These are phyloP conservation scores for Corynorhinus townsendii DNA, from an alignment of 2,113 vertebrate species.

Conservation along the genomic window DNA sequence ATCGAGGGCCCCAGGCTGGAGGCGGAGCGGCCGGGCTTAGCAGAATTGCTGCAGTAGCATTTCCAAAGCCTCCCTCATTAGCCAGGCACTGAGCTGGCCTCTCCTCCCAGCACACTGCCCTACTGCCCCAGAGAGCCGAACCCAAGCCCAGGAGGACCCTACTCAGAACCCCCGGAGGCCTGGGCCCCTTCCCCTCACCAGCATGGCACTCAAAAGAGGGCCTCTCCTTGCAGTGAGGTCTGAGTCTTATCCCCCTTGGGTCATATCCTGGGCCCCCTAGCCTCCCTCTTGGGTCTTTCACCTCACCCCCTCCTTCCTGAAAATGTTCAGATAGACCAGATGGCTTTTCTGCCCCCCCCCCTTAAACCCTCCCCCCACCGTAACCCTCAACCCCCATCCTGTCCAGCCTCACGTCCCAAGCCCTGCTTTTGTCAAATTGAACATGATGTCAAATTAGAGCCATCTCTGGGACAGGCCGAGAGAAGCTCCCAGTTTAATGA, in stretches of 20 bases:
- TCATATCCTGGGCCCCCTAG: not conserved
- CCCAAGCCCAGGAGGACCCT: not conserved
- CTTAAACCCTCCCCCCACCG: not conserved
- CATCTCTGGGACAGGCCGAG: slow-evolving; percentile 75
- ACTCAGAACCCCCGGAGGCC: not conserved
- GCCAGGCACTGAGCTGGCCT: slow-evolving; percentile 58
- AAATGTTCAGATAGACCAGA: not conserved
- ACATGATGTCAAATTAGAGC: slow-evolving; percentile 84
- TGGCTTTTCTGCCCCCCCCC: not conserved
- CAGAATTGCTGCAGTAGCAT: slow-evolving; percentile 60
- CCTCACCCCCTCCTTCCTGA: not conserved
- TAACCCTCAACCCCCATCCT: not conserved
- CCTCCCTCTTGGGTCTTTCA: not conserved
- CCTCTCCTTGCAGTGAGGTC: not conserved
- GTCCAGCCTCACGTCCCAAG: slow-evolving; percentile 58
- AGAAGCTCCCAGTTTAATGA: slow-evolving; percentile 82
- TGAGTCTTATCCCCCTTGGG: not conserved
- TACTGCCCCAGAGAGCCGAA: slow-evolving; percentile 11
- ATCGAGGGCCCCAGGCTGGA: slow-evolving; percentile 66
- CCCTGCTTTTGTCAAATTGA: slow-evolving; percentile 79
- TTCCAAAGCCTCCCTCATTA: slow-evolving; percentile 66
- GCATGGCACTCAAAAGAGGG: not conserved
- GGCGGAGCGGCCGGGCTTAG: slow-evolving; percentile 43
- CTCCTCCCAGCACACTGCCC: not conserved
- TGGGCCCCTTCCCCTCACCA: not conserved